Evolutionary conservation across 2,797 vertebrate species (phyloP).

Genomic region (Hapalemur alaotrensis): DNA sequence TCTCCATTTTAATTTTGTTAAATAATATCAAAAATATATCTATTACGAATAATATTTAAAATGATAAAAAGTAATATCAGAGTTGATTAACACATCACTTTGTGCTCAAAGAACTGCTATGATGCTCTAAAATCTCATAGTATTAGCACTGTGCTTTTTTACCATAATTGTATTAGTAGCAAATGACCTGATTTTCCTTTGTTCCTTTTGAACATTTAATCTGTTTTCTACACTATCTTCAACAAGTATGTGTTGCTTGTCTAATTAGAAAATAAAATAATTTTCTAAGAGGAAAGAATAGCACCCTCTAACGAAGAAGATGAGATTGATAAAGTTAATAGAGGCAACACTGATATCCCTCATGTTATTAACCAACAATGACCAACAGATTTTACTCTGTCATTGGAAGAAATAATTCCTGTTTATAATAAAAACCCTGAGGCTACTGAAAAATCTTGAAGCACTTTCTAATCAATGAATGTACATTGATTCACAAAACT

Average conservation of each 20-base stretch:
- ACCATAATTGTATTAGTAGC: neutral
- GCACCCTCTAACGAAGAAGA: neutral
- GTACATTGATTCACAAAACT: neutral
- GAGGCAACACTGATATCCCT: neutral
- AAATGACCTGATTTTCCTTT: slow-evolving; percentile 21
- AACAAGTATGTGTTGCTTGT: neutral
- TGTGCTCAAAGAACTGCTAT: neutral
- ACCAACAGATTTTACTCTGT: neutral
- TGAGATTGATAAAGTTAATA: neutral
- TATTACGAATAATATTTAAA: neutral
- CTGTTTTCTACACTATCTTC: neutral
- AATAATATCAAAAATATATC: neutral
- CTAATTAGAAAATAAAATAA: neutral
- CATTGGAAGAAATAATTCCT: neutral
- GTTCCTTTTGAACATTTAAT: neutral
- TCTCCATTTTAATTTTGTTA: neutral
- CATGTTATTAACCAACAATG: neutral
- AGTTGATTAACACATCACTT: neutral
- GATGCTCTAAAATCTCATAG: neutral
- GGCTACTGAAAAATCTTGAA: neutral
- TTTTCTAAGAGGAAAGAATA: slow-evolving; percentile 2
- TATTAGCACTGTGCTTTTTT: neutral
- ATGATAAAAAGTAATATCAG: neutral
- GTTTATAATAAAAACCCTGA: neutral
- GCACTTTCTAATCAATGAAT: neutral